Evolutionary conservation across 92 coral and sea anemone genomes (phyloP), one percentile per base, ranked within the genome.

Genomic region (Pocillopora meandrina): DNA sequence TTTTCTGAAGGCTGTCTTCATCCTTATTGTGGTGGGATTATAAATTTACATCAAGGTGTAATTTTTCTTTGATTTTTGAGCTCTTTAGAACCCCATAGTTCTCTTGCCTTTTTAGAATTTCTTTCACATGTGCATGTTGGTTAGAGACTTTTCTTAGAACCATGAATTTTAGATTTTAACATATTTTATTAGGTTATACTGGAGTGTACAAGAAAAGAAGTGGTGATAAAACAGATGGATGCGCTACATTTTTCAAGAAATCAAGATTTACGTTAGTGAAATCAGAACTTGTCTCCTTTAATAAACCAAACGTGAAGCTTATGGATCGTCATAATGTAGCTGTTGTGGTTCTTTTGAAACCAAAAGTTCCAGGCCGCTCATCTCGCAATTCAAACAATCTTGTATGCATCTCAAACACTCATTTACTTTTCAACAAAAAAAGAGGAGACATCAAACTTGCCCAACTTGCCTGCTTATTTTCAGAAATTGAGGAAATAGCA

Each of bases 301-400:
- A 82, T 78, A 94, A 78, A 76, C 88, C 84, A n/a, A 84, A 78
- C n/a, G 90, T 93, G 11, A 69, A 85, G 21, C 76, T 94, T 7
- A 92, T 97, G 92, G 94, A 97, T 67, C 89, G 96, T 76, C 95
- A 97, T 69, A 97, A 97, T 79, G 87, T 97, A 21, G 99, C 98
- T 21, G 52, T 95, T 0, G 85, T 95, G 36, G 68, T 91, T 1
- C 76, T 97, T 3, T 85, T 97, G 34, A 56, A 91, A 71, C 97
- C 99, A 12, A 82, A 71, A 76, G 36, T 42, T 52, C 35, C 70
- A 60, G 75, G 71, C n/a, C 86, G 82, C 9, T 75, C 87, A 52
- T 87, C 78, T 36, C 81, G 75, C n/a, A 59, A 83, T 4, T 74
- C 88, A 5, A 36, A 80, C 23, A 80, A 52, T 16, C 71, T 84